Evolutionary conservation across 2,113 vertebrate genomes (phyloP), one percentile per base, ranked within the genome.

Genomic region (Cebidichthys violaceus): DNA sequence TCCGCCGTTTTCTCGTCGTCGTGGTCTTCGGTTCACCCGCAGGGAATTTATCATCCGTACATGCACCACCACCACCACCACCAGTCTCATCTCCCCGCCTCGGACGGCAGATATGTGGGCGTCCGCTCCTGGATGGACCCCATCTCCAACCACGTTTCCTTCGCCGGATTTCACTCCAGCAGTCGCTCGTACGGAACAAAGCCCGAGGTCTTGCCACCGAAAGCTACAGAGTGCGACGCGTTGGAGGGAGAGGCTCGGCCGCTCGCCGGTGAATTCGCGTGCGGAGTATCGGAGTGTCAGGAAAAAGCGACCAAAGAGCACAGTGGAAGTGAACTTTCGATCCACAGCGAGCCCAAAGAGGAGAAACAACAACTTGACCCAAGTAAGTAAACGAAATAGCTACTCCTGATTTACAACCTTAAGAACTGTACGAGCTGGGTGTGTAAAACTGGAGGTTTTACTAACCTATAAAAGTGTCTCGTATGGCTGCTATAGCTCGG

Each of bases 391-490:
- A 96, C 96, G 93, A 95, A 97, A 97, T 96, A 96, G 95, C 96
- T 66, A 84, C 89, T 75, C 24, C 89, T 98, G 98, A 99, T 99
- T 99, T 99, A 99, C 96, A 97, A 91, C 97, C 92, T 90, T 50
- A 89, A 90, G 96, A 97, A 97, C 97, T 96, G 97, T 96, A 97
- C 94, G 96, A 95, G 96, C 97, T 94, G 96, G 96, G 96, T 97
- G 97, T 96, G 97, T 97, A 98, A 98, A 98, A 97, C 96, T 95
- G 95, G 96, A 97, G 97, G 95, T 99, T 99, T 99, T 99, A 99
- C 98, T 97, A 98, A 99, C 97, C 98, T 97, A 99, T 99, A 99
- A 99, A 99, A 99, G 97, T 97, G 97, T 98, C 97, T 96, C 95
- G 95, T 94, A 95, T 33, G 59, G 59, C 15, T 60, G 15, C 95